Conservation (phyloP, 2,888 invertebrate genomes). For the Penaeus monodon region DNA sequence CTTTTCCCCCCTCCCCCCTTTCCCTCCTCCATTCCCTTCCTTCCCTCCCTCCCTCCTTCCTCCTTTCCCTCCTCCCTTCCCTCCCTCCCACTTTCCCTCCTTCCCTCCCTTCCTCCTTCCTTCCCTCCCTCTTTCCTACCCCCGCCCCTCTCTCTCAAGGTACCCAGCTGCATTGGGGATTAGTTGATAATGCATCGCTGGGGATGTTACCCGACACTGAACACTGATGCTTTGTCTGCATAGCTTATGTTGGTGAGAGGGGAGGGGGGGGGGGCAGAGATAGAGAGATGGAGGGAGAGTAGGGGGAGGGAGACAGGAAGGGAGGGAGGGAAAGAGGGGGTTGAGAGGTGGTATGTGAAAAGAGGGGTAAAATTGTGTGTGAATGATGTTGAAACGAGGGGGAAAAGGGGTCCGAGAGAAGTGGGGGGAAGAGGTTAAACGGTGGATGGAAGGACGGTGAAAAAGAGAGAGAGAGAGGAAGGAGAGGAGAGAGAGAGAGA, state of each 20-base stretch:
- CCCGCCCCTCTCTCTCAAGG: not conserved
- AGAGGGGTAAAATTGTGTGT: not conserved
- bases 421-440: not conserved
- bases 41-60: too few relatives aligned
- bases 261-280: not conserved
- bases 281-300: not conserved
- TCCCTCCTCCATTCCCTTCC: too few relatives aligned
- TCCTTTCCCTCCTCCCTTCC: too few relatives aligned
- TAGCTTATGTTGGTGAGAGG: not conserved
- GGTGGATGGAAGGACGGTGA: not conserved
- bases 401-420: not conserved
- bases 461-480: not conserved
- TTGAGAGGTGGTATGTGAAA: not conserved
- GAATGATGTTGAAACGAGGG: not conserved
- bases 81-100: not conserved
- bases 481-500: not conserved
- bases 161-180: not conserved
- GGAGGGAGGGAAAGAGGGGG: not conserved
- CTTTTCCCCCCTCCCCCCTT: too few relatives aligned
- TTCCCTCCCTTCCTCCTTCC: not conserved
- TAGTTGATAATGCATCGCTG: constrained; percentile 16
- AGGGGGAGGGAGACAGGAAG: not conserved
- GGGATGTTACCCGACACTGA: too few relatives aligned
- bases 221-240: not conserved
- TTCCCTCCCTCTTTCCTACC: not conserved